Conservation (phyloP, 2,113 vertebrate species). For the Poeciliopsis prolifica region DNA sequence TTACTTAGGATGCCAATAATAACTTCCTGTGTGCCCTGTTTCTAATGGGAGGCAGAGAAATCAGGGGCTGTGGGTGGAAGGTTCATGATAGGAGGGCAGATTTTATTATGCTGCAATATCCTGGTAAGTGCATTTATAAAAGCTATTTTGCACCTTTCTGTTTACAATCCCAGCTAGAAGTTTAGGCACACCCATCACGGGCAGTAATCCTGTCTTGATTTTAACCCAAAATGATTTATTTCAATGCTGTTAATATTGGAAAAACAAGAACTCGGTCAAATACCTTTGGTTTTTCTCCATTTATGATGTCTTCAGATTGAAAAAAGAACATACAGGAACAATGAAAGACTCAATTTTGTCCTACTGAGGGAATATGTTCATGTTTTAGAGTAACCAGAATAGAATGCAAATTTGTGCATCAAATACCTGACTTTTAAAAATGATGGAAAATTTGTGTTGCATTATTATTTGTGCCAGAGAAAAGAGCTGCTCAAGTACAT, state of each 20-base stretch:
- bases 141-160: slow-evolving; percentile 49
- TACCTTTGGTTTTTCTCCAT: background rate
- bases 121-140: slow-evolving; percentile 45
- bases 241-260: background rate
- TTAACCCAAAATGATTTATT: background rate
- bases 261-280: background rate
- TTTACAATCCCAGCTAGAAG: background rate
- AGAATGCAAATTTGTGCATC: too few relatives aligned
- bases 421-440: too few relatives aligned
- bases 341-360: too few relatives aligned
- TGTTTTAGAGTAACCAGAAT: too few relatives aligned
- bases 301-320: too few relatives aligned
- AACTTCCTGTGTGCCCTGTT: slow-evolving; percentile 74
- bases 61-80: slow-evolving; percentile 31
- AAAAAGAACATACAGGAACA: too few relatives aligned
- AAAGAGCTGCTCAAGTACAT: too few relatives aligned
- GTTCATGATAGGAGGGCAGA: slow-evolving; percentile 50
- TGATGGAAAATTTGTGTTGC: too few relatives aligned
- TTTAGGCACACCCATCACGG: background rate
- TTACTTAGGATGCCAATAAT: slow-evolving; percentile 75
- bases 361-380: too few relatives aligned
- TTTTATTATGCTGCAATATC: slow-evolving; percentile 72
- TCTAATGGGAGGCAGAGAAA: slow-evolving; percentile 59
- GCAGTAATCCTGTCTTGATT: background rate
- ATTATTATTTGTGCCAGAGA: too few relatives aligned